A percentile compares a stretch with the other conserved stretches of the same genome.
phyloP scores from a whole-genome alignment of 2,888 invertebrate genomes.

The Drosophila pegasa region DNA sequence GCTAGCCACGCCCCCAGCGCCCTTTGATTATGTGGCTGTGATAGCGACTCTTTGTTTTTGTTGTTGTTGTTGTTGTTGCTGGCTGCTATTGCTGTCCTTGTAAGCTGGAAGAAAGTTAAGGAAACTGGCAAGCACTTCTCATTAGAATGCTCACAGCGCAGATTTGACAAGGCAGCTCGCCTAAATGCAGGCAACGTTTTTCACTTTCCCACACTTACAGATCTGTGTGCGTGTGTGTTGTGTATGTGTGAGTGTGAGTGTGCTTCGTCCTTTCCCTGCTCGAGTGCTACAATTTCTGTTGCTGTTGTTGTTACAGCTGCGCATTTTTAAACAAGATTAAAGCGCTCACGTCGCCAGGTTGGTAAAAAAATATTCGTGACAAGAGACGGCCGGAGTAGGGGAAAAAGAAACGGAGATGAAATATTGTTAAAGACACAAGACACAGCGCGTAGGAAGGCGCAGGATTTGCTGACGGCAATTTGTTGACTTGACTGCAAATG shows the following conservation, averaged over 20 bases:
- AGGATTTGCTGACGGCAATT: conserved; percentile 70
- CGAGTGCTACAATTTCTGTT: background rate
- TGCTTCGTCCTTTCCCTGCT: conserved; percentile 23
- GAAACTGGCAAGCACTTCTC: conserved; percentile 71
- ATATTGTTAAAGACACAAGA: conserved; percentile 31
- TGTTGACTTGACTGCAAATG: conserved; percentile 80
- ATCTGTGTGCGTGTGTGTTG: background rate
- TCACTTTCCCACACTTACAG: conserved; percentile 5
- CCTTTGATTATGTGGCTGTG: conserved; percentile 73
- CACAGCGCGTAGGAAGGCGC: conserved; percentile 10
- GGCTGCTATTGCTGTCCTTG: conserved; percentile 35
- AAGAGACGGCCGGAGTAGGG: background rate
- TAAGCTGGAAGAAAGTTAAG: conserved; percentile 53
- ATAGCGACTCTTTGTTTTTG: conserved; percentile 59
- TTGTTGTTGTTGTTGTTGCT: conserved; percentile 14
- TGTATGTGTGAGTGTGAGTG: conserved; percentile 12
- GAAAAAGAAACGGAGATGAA: conserved; percentile 8
- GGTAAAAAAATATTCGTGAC: conserved; percentile 19
- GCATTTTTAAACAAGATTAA: conserved; percentile 79
- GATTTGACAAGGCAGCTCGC: conserved; percentile 71
- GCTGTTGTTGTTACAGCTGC: conserved; percentile 67
- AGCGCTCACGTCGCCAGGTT: conserved; percentile 73
- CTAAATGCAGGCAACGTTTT: conserved; percentile 66
- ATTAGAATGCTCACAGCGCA: conserved; percentile 76
- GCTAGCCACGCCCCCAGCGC: conserved; percentile 47